Evolutionary conservation across 2,797 vertebrate genomes (phyloP), one percentile per base, ranked within the genome.

Genomic region (Phoeniculus purpureus): DNA sequence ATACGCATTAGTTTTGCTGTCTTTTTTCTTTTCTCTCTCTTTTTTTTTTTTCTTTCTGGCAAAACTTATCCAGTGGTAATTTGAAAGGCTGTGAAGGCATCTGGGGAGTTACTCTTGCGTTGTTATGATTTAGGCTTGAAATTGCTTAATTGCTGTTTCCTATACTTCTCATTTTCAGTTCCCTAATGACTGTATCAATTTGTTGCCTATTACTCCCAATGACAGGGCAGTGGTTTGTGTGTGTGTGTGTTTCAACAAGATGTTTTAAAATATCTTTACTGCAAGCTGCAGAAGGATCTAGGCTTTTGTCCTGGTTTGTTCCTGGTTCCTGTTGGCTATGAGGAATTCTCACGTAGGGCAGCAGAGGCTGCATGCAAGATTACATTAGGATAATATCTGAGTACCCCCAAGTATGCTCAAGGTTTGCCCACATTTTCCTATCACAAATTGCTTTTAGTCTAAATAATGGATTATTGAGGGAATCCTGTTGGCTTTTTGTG

Each of bases 121-220:
- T 94, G 92, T 93, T 96, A 77, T 81, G 81, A 95, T 93, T 95
- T 94, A 92, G 83, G 88, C 85, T 94, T 94, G 93, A 95, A 95
- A 95, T 94, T 92, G 58, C 72, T 94, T 96, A 96, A 96, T 94
- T 95, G 90, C 87, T 93, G 48, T 91, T 95, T 94, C 90, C 92
- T 91, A 70, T 81, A 94, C 81, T 91, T 83, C 94, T 95, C 90
- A 90, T 95, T 95, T 95, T 92, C 94, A 61, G 89, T 64, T 96
- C 96, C 94, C 96, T 81, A 91, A 88, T 90, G 96, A 81, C 71
- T 87, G 70, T 92, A 92, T 92, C 94, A 96, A 96, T 96, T 96
- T 94, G 87, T 93, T 93, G 92, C 65, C 84, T 87, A 62, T 93
- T 91, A 92, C 87, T 95, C 89, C 85, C 94, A 91, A 31, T 77